Base-by-base conservation (phyloP, 2,797 vertebrate genomes). In the Gila robusta region DNA sequence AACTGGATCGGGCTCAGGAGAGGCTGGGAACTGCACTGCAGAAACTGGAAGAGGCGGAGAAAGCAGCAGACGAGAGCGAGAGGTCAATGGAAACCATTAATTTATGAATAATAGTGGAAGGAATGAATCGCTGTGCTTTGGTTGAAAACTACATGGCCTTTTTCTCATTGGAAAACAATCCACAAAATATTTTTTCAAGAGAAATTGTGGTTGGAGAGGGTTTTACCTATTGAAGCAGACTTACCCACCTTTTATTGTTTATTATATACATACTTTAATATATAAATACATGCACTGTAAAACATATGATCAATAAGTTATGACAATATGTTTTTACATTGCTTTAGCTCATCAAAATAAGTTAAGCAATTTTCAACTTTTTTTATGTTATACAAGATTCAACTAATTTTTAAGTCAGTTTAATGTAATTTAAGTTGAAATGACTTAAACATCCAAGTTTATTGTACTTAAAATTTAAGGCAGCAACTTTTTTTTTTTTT, bases 1-100 rank as follows among this genome's bases (percentile, higher is more conserved):
- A 99, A 94, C 19, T 99, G 95, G 98, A 99, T 93, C 94, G 98
- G 35, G 98, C 98, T 81, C 98, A 99, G 89, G 98, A 99, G 85
- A 96, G 98, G 12, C 94, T 99, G 91, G 94, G 96, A 90, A 98
- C 97, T 0, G 98, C 98, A 5, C 93, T 99, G 94, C 98, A 98
- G 94, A 99, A 99, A 90, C 96, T 99, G 92, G 98, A 99, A 91
- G 98, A 99, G 93, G 98, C 98, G 0, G 98, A 99, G 91, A 99
- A 99, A 90, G 98, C 98, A 0, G 98, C 98, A 0, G 98, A 99
- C 47, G 98, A 99, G 93, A 99, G 98, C 0, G 98, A 99, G 95
- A 98, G 98, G 98, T 99, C 69, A 87, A 92, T 76, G 28, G 59
- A 87, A 73, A 47, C 4, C 5, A 39, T 76, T 44, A 4, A 67